Percentiles rank a stretch among this genome's conserved stretches.
phyloP scores from a whole-genome alignment of 2,113 vertebrate genomes.

The Ascaphus truei region DNA sequence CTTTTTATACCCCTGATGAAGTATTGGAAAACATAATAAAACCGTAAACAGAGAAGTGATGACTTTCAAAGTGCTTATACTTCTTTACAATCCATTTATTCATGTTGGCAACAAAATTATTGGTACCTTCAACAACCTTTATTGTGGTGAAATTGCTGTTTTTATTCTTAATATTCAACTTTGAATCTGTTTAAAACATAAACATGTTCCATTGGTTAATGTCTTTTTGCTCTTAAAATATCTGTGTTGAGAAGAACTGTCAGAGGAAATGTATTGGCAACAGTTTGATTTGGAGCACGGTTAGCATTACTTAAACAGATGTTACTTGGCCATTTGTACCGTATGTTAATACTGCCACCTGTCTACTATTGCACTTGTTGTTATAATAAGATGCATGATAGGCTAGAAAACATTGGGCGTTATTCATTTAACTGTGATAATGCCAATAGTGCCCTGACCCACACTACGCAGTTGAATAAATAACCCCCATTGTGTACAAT shows the following conservation, averaged over 20 bases:
- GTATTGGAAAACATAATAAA: slow-evolving; percentile 33
- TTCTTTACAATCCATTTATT: slow-evolving; percentile 49
- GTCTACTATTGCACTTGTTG: slow-evolving; percentile 56
- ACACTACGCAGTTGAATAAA: too few relatives aligned
- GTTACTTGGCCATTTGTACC: slow-evolving; percentile 61
- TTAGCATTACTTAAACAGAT: slow-evolving; percentile 61
- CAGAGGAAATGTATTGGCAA: slow-evolving; percentile 65
- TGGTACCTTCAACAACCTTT: slow-evolving; percentile 54
- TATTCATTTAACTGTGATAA: too few relatives aligned
- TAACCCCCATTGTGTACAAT: too few relatives aligned
- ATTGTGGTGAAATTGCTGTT: slow-evolving; percentile 54
- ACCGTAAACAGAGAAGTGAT: slow-evolving; percentile 42
- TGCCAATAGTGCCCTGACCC: too few relatives aligned
- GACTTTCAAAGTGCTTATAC: slow-evolving; percentile 47
- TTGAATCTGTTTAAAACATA: slow-evolving; percentile 68
- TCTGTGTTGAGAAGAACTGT: slow-evolving; percentile 71
- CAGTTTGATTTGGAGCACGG: slow-evolving; percentile 67
- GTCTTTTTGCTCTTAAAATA: slow-evolving; percentile 81
- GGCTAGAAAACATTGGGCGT: too few relatives aligned
- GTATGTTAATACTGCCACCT: slow-evolving; percentile 68
- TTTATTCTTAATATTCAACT: slow-evolving; percentile 58
- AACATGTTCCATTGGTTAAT: slow-evolving; percentile 67
- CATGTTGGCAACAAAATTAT: slow-evolving; percentile 73
- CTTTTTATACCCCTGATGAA: too few relatives aligned
- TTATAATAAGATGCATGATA: too few relatives aligned